phyloP scores from a whole-genome alignment of 2,888 invertebrate genomes.

The Lordiphosa andalusiaca region DNA sequence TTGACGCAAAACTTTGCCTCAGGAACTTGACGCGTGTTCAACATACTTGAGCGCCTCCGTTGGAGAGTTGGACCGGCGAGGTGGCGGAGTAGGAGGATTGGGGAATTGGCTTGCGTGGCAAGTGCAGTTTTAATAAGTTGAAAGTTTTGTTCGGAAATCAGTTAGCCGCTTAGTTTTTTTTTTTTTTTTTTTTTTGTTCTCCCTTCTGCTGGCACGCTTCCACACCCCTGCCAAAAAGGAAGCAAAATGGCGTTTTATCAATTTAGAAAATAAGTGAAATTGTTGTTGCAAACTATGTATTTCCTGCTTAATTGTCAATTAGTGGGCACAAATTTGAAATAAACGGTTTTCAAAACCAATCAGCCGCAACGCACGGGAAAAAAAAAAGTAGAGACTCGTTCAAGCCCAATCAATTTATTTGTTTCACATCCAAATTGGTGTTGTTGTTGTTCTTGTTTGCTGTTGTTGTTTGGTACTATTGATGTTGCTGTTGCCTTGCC shows the following conservation, averaged over 20 bases:
- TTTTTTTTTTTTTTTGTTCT: conserved; percentile 36
- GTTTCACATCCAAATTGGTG: conserved; percentile 38
- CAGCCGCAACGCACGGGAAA: conserved; percentile 48
- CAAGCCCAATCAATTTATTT: conserved; percentile 61
- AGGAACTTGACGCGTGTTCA: conserved; percentile 74
- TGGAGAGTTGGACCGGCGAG: conserved; percentile 15
- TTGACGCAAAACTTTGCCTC: conserved; percentile 70
- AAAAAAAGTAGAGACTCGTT: conserved; percentile 19
- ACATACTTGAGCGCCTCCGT: conserved; percentile 71
- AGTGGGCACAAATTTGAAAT: conserved; percentile 58
- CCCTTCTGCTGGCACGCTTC: conserved; percentile 15
- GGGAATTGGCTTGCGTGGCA: conserved; percentile 38
- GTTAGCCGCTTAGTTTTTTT: conserved; percentile 65
- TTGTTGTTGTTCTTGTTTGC: conserved; percentile 14
- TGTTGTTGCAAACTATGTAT: conserved; percentile 45
- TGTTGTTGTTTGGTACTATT: conserved; percentile 10
- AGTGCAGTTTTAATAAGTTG: conserved; percentile 74
- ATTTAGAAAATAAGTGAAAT: conserved; percentile 55
- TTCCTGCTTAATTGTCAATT: conserved; percentile 71
- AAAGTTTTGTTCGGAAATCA: conserved; percentile 70
- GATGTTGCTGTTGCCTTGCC: neutral
- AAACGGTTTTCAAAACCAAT: conserved; percentile 46
- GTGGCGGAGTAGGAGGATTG: conserved; percentile 1
- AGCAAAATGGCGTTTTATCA: conserved; percentile 53
- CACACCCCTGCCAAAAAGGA: conserved; percentile 20